These are phyloP conservation scores for Cotesia vestalis DNA, from an alignment of 1,140 invertebrate genomes.

Conservation along the genomic window DNA sequence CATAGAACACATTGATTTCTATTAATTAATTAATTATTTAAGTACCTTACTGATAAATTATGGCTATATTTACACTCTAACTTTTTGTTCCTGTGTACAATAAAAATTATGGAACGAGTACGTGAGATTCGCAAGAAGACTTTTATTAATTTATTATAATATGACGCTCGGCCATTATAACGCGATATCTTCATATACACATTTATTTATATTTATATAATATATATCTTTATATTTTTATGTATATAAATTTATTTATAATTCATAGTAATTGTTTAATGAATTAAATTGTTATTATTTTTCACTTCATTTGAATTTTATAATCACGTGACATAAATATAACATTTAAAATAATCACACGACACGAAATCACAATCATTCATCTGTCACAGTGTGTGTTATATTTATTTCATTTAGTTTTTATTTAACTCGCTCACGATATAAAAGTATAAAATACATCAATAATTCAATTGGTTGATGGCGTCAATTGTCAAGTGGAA, in stretches of 20 bases:
- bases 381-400: conserved; percentile 33
- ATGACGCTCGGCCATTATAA: neutral
- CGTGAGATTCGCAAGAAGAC: conserved; percentile 18
- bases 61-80: conserved; percentile 45
- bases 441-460: conserved; percentile 57
- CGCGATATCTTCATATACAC: conserved; percentile 8
- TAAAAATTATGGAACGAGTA: conserved; percentile 31
- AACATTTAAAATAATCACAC: conserved; percentile 38
- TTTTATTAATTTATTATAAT: no score
- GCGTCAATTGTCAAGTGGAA: conserved; percentile 26
- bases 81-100: conserved; percentile 25
- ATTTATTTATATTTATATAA: conserved; percentile 26
- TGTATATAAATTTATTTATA: conserved; percentile 29
- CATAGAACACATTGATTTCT: conserved; percentile 47
- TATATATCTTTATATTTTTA: conserved; percentile 27
- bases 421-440: conserved; percentile 44
- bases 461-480: conserved; percentile 27
- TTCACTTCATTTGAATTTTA: conserved; percentile 26
- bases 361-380: conserved; percentile 43
- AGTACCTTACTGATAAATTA: conserved; percentile 42
- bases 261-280: conserved; percentile 21
- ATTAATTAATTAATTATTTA: conserved; percentile 33
- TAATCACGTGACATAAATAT: conserved; percentile 47
- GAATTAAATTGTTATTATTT: conserved; percentile 8
- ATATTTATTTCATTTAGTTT: no score